Evolutionary conservation across 2,797 vertebrate genomes (phyloP).

Genomic region (Thalassophryne amazonica): DNA sequence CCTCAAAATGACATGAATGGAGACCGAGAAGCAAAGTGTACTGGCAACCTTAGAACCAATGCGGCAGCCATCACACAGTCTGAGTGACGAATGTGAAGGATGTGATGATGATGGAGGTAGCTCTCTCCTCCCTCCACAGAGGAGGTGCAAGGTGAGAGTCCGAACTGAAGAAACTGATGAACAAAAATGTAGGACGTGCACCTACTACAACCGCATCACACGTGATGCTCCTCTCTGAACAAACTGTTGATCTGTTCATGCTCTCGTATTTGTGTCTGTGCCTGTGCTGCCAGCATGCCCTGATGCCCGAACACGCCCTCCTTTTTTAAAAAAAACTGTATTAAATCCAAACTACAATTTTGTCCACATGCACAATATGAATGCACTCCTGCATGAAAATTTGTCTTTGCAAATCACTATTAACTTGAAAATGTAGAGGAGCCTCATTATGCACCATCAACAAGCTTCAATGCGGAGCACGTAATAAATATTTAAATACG

Average conservation of each 20-base stretch:
- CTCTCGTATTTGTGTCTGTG: constrained; percentile 60
- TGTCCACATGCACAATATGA: no score
- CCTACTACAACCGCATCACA: constrained; percentile 13
- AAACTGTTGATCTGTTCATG: constrained; percentile 31
- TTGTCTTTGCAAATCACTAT: no score
- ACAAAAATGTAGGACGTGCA: constrained; percentile 32
- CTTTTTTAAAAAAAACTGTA: no score
- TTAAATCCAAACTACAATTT: no score
- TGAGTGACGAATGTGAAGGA: background rate
- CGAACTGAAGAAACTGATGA: constrained; percentile 2
- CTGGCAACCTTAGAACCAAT: no score
- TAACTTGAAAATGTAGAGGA: no score
- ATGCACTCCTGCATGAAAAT: no score
- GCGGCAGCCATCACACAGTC: background rate
- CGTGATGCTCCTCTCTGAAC: constrained; percentile 27
- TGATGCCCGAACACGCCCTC: constrained; percentile 39
- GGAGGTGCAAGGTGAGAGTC: constrained; percentile 17
- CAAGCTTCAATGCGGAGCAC: no score
- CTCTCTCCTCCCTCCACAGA: constrained; percentile 14
- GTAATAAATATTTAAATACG: no score
- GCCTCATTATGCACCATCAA: no score
- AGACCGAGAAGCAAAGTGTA: constrained; percentile 29
- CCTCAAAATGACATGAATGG: constrained; percentile 8
- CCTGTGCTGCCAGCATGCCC: constrained; percentile 72
- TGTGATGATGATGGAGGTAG: constrained; percentile 51